phyloP scores from a whole-genome alignment of 2,888 invertebrate species.

The Physocephala rufipes region DNA sequence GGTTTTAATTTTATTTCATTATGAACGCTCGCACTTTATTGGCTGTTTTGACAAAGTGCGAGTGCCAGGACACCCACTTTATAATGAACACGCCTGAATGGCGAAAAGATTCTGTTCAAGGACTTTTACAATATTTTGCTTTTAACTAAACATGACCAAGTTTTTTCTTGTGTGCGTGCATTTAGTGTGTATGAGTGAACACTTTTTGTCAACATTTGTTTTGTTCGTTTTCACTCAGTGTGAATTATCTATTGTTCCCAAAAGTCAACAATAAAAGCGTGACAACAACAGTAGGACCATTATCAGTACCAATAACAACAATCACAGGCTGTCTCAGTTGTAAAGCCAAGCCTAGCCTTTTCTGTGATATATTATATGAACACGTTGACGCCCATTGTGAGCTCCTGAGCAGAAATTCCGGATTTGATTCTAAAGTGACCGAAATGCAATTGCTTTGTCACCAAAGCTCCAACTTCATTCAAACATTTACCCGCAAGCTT shows the following conservation, averaged over 20 bases:
- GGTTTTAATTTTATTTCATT: not conserved
- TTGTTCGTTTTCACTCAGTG: not conserved
- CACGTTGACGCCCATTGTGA: conserved; percentile 50
- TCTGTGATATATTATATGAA: conserved; percentile 30
- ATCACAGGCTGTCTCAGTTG: conserved; percentile 11
- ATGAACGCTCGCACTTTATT: no score
- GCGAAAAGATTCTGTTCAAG: conserved; percentile 32
- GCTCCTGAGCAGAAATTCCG: conserved; percentile 54
- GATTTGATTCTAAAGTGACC: conserved; percentile 59
- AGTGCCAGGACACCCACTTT: not conserved
- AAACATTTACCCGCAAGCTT: conserved; percentile 36
- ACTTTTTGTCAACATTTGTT: conserved; percentile 20
- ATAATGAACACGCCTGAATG: not conserved
- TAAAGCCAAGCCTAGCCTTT: conserved; percentile 22
- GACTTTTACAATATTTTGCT: conserved; percentile 58
- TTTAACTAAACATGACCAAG: conserved; percentile 50
- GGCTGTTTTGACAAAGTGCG: not conserved
- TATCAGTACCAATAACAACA: conserved; percentile 17
- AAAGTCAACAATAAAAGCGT: not conserved
- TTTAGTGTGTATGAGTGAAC: conserved; percentile 28
- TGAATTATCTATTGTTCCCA: not conserved
- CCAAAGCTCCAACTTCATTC: conserved; percentile 62
- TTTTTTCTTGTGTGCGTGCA: conserved; percentile 1
- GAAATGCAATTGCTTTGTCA: conserved; percentile 62
- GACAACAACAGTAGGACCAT: not conserved